Evolutionary conservation across 2,888 invertebrate genomes (phyloP), one percentile per base, ranked within the genome.

Genomic region (Cerceris rybyensis): DNA sequence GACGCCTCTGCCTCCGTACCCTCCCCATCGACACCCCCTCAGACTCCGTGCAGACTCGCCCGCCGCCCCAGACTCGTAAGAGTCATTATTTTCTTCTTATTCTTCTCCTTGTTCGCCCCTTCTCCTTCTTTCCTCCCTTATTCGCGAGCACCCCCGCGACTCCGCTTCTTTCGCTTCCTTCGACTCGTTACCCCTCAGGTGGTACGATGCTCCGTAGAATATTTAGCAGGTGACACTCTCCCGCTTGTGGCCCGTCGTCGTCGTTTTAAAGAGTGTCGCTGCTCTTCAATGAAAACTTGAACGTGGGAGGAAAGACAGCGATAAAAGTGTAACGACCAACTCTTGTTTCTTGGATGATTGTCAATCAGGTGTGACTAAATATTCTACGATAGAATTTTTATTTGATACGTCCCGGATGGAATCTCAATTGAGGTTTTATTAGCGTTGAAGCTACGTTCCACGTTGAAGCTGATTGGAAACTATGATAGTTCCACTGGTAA

Each of bases 41-140:
- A 76, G 78, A 78, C 79, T 74, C 28, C 68, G 50, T 14, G 64
- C 78, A 70, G 75, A 75, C 80, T 78, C 67, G 60, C 54, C 75
- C 78, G 65, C 69, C 84, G 83, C 81, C 81, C 85, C 86, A 90
- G 89, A 90, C 91, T 91, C 87, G 89, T 88, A 90, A 92, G 90
- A 92, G 90, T 92, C 92, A 92, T 92, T 92, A 92, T 92, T 92
- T 92, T 91, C 91, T 90, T 91, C 90, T 89, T 88, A 87, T 87
- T 89, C 87, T 88, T 83, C 85, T 83, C 88, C 88, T 83, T 83
- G 78, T 84, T 86, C 80, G 68, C 72, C 68, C 71, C 71, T 82
- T 60, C 73, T 41, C 52, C 70, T 75, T 73, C 69, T 75, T 66
- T 70, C 80, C 64, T 75, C 63, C 67, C 75, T 68, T 66, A 73